These are phyloP conservation scores for Zeuzera pyrina DNA, from an alignment of 2,888 invertebrate genomes.

Conservation along the genomic window DNA sequence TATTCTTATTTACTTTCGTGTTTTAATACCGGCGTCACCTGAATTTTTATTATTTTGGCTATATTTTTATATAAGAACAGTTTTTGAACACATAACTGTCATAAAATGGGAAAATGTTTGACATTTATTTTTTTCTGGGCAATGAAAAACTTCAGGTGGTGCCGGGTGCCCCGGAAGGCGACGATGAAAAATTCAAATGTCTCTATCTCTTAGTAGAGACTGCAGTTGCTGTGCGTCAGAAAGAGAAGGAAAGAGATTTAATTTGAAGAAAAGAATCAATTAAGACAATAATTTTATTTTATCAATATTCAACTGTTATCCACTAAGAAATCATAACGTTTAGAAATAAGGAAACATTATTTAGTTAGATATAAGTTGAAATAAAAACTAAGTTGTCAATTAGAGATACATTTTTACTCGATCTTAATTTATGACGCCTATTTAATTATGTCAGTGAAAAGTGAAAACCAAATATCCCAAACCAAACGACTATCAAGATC, in stretches of 20 bases:
- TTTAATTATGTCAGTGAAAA: no score
- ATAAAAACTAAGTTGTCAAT: no score
- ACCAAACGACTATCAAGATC: no score
- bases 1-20: constrained; percentile 29
- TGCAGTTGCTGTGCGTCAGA: constrained; percentile 52
- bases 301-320: no score
- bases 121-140: background rate
- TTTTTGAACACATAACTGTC: background rate
- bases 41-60: constrained; percentile 13
- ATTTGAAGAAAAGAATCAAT: no score
- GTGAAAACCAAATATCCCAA: no score
- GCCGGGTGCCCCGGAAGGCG: constrained; percentile 27
- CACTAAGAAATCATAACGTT: no score
- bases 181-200: constrained; percentile 51
- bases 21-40: constrained; percentile 66
- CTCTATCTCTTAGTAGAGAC: constrained; percentile 55
- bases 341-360: no score
- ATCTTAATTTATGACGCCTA: no score
- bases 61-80: background rate
- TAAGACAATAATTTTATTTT: no score
- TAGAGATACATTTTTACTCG: no score
- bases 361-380: no score
- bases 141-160: constrained; percentile 43
- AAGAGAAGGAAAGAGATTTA: constrained; percentile 50
- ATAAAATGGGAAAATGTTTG: background rate